Evolutionary conservation across 2,113 vertebrate genomes (phyloP).

Genomic region (Pongo abelii): DNA sequence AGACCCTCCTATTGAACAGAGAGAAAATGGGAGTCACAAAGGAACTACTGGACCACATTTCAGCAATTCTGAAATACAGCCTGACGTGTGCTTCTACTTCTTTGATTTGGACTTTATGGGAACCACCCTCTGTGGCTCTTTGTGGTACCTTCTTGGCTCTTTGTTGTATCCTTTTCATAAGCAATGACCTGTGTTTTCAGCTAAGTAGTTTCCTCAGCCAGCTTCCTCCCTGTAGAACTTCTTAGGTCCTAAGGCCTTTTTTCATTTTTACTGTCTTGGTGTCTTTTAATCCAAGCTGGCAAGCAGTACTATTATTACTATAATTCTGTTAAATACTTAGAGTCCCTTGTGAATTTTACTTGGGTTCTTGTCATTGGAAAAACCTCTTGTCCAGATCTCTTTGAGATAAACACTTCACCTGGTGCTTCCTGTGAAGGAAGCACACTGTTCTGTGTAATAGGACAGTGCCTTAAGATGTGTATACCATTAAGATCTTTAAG

Average conservation of each 20-base stretch:
- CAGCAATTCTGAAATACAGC: background rate
- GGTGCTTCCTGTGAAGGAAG: background rate
- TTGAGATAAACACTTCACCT: background rate
- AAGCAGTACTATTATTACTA: background rate
- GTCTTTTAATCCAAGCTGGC: background rate
- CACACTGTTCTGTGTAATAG: background rate
- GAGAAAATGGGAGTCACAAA: background rate
- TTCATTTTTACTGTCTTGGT: background rate
- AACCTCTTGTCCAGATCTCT: background rate
- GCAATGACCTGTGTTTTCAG: background rate
- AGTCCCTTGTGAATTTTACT: background rate
- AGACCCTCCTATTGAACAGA: background rate
- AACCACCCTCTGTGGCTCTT: background rate
- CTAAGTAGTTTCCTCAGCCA: background rate
- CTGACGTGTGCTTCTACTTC: background rate
- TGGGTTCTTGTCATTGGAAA: background rate
- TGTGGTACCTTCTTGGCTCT: too few relatives aligned
- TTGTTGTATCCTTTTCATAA: background rate
- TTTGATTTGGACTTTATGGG: background rate
- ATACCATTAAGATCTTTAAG: background rate
- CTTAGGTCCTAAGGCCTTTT: background rate
- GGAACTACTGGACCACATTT: background rate
- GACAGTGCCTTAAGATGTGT: background rate
- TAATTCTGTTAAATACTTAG: background rate
- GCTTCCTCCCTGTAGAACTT: background rate